Evolutionary conservation across 2,888 invertebrate genomes (phyloP).

Genomic region (Eulithis testata): DNA sequence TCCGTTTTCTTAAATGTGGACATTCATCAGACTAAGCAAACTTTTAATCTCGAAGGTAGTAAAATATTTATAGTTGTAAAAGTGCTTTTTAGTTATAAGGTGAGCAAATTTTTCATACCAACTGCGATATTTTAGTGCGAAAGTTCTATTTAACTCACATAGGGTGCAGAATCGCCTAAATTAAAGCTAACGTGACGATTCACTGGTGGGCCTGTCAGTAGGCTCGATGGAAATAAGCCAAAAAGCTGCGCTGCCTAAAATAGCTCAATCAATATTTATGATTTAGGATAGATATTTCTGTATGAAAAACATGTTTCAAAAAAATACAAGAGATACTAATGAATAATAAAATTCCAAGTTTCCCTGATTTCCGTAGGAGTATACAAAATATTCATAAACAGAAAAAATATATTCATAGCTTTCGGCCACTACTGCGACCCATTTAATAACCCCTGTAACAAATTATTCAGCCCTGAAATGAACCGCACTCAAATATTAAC

Average conservation of each 20-base stretch:
- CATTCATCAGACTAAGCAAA: conserved; percentile 16
- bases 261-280: too few species aligned
- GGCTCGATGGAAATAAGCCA: too few species aligned
- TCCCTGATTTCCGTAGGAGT: not conserved
- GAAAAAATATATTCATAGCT: conserved; percentile 11
- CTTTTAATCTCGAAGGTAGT: conserved; percentile 1
- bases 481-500: conserved; percentile 30
- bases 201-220: too few species aligned
- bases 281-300: too few species aligned
- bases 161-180: too few species aligned
- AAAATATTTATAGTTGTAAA: conserved; percentile 3
- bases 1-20: conserved; percentile 8
- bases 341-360: not conserved
- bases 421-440: conserved; percentile 7
- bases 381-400: conserved; percentile 14
- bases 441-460: conserved; percentile 16
- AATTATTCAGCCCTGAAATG: conserved; percentile 29
- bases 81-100: not conserved
- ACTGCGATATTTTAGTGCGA: too few species aligned
- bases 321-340: not conserved
- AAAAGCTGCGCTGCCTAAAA: too few species aligned
- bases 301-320: too few species aligned
- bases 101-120: too few species aligned
- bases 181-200: too few species aligned
- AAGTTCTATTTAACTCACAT: too few species aligned